Percentiles rank a stretch among this genome's conserved stretches.
phyloP scores from a whole-genome alignment of 2,113 vertebrate genomes.

The Pogonocichla stellata region DNA sequence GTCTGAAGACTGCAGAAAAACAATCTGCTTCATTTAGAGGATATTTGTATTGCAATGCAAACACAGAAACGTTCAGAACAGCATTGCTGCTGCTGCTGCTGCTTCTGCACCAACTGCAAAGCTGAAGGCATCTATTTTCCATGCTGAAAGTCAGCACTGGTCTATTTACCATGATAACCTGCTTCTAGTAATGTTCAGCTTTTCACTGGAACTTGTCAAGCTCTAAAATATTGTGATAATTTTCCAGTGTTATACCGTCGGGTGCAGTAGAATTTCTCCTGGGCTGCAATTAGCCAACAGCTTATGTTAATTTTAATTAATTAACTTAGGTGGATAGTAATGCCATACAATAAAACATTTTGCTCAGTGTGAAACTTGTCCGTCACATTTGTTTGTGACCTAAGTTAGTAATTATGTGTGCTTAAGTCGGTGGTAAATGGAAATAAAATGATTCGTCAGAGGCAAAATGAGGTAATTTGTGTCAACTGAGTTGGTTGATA shows the following conservation, averaged over 20 bases:
- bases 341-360: conserved; percentile 61
- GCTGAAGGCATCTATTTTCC: not conserved
- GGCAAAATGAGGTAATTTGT: conserved; percentile 61
- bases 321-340: conserved; percentile 57
- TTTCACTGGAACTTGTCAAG: conserved; percentile 59
- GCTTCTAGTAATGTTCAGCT: conserved; percentile 11
- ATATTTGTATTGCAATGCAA: not conserved
- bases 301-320: conserved; percentile 72
- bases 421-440: conserved; percentile 64
- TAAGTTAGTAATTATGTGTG: conserved; percentile 66
- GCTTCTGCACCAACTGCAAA: not conserved
- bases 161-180: conserved; percentile 31
- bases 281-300: conserved; percentile 69
- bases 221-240: conserved; percentile 66
- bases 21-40: not conserved
- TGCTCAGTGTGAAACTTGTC: conserved; percentile 64
- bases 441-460: conserved; percentile 62
- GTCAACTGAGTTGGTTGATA: conserved; percentile 59
- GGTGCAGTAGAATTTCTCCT: conserved; percentile 69
- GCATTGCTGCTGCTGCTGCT: not conserved
- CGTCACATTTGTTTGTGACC: conserved; percentile 64
- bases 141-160: not conserved
- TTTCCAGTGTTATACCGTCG: conserved; percentile 40
- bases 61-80: not conserved
- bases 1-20: not conserved